Percentiles rank a stretch among this genome's conserved stretches.
Evolutionary conservation across 2,797 vertebrate species (phyloP).

Genomic region (Otus scops): DNA sequence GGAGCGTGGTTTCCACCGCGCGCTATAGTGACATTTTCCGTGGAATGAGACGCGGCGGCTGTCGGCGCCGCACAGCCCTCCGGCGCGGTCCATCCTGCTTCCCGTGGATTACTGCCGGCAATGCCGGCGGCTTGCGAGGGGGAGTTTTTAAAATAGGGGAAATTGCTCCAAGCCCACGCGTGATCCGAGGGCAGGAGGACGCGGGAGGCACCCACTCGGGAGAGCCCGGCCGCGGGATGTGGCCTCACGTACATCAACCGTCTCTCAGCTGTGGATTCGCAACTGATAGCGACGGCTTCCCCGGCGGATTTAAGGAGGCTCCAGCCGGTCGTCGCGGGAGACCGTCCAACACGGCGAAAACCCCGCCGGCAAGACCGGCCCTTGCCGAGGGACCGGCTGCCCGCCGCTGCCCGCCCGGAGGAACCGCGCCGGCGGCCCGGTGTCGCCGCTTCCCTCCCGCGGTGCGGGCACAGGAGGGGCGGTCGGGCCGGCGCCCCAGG

Average conservation of each 20-base stretch:
- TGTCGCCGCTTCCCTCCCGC: neutral
- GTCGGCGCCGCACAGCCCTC: neutral
- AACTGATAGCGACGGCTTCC: neutral
- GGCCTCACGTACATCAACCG: neutral
- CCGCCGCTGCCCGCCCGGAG: neutral
- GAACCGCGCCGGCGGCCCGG: neutral
- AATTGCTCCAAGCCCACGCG: neutral
- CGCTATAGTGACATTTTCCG: neutral
- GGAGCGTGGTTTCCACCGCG: neutral
- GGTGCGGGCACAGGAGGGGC: neutral
- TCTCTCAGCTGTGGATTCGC: neutral
- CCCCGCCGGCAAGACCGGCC: neutral
- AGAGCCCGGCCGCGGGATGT: neutral
- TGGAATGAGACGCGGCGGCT: neutral
- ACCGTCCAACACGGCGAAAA: too few species aligned
- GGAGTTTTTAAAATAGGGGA: fast-evolving
- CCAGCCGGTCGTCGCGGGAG: neutral
- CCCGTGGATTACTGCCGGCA: neutral
- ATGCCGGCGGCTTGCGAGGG: too few species aligned
- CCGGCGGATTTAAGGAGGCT: neutral
- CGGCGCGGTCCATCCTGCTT: neutral
- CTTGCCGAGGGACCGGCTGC: too few species aligned
- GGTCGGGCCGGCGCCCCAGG: neutral
- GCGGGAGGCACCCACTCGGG: neutral
- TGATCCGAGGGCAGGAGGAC: neutral